phyloP scores from a whole-genome alignment of 2,113 vertebrate species.

The Protobothrops flavoviridis region DNA sequence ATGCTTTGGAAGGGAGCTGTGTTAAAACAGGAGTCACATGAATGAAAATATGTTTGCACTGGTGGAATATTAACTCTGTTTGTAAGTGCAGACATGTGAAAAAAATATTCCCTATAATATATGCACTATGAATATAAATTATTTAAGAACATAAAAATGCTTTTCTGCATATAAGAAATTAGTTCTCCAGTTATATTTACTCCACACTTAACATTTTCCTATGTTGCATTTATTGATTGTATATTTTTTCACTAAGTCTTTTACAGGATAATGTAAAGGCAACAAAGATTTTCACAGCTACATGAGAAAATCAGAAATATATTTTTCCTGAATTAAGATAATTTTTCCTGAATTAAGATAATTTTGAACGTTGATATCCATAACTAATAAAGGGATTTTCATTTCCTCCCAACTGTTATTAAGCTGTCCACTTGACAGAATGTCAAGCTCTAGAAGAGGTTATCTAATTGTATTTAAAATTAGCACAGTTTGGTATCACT shows the following conservation, averaged over 20 bases:
- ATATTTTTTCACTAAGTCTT: neutral
- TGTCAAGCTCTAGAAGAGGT: neutral
- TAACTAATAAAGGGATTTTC: neutral
- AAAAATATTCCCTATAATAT: slow-evolving; percentile 30
- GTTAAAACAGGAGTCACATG: neutral
- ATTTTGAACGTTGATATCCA: neutral
- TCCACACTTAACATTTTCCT: slow-evolving; percentile 9
- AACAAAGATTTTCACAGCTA: neutral
- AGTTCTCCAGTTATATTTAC: slow-evolving; percentile 31
- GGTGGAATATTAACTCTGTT: neutral
- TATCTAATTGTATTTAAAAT: neutral
- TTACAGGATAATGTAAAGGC: neutral
- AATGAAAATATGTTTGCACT: slow-evolving; percentile 8
- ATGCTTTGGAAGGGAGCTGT: neutral
- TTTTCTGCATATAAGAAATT: slow-evolving; percentile 44
- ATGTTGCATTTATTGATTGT: neutral
- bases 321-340: neutral
- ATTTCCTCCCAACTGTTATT: neutral
- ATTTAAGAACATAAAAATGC: slow-evolving; percentile 36
- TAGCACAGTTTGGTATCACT: neutral
- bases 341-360: neutral
- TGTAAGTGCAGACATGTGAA: neutral
- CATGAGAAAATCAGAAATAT: neutral
- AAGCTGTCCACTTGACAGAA: neutral
- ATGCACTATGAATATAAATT: slow-evolving; percentile 48